These are phyloP conservation scores for Stenurella melanura DNA, from an alignment of 2,888 invertebrate genomes.

Conservation along the genomic window DNA sequence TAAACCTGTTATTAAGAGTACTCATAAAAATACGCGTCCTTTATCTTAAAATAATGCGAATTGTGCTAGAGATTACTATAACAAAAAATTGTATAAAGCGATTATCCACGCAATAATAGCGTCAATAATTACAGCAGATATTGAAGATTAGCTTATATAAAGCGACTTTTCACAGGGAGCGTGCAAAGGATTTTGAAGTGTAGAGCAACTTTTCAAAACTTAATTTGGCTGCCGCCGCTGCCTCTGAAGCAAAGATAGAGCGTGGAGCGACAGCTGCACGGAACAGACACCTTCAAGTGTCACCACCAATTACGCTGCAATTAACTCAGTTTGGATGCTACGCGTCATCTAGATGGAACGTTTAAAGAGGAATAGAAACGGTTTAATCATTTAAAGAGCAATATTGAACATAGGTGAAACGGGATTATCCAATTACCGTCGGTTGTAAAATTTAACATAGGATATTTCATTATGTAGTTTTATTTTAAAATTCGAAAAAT, in stretches of 20 bases:
- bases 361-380: slow-evolving; percentile 5
- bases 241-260: slow-evolving; percentile 34
- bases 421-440: background rate
- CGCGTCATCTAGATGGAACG: slow-evolving; percentile 20
- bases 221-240: slow-evolving; percentile 36
- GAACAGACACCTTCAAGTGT: slow-evolving; percentile 43
- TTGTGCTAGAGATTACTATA: background rate
- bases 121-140: slow-evolving; percentile 19
- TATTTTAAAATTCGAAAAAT: too few species aligned
- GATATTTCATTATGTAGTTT: too few species aligned
- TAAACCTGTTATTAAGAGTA: too few species aligned
- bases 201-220: slow-evolving; percentile 36
- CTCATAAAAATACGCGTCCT: too few species aligned
- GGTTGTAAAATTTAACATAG: too few species aligned
- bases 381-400: background rate
- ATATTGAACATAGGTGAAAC: background rate
- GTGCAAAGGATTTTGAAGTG: slow-evolving; percentile 6
- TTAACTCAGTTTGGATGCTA: slow-evolving; percentile 38
- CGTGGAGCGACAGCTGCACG: slow-evolving; percentile 39
- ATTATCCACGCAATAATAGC: background rate
- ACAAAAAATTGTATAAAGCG: background rate
- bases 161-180: slow-evolving; percentile 19
- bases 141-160: slow-evolving; percentile 29
- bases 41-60: too few species aligned
- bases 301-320: slow-evolving; percentile 41